Evolutionary conservation across 1,140 invertebrate species (phyloP).

Genomic region (Spodoptera litura): DNA sequence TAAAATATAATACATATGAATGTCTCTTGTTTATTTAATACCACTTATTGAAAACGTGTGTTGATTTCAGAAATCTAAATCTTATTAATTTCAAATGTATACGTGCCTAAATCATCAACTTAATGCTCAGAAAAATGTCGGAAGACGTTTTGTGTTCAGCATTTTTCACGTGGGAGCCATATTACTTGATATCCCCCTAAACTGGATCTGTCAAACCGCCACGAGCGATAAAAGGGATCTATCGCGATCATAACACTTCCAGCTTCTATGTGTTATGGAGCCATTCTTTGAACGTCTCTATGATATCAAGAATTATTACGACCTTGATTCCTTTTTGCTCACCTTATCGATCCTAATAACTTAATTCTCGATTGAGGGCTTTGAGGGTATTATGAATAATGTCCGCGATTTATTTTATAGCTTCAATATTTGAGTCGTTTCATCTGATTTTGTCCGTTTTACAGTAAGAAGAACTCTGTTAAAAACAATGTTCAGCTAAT

Average conservation of each 20-base stretch:
- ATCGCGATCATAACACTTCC: constrained; percentile 54
- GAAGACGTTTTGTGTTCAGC: constrained; percentile 29
- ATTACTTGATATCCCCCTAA: constrained; percentile 48
- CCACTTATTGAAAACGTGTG: no score
- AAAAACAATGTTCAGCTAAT: no score
- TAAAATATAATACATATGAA: no score
- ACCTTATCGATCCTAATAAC: constrained; percentile 8
- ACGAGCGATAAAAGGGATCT: constrained; percentile 60
- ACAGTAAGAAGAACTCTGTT: no score
- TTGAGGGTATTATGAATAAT: constrained; percentile 4
- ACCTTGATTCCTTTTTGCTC: constrained; percentile 4
- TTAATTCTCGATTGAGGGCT: constrained; percentile 15
- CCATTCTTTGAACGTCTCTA: constrained; percentile 49
- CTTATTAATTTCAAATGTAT: neutral
- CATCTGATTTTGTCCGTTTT: no score
- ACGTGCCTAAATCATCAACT: no score
- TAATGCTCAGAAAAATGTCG: neutral
- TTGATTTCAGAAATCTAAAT: no score
- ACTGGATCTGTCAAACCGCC: constrained; percentile 58
- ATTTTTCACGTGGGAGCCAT: constrained; percentile 19
- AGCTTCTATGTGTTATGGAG: constrained; percentile 47
- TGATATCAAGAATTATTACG: constrained; percentile 38
- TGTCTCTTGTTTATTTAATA: no score
- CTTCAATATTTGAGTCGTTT: no score
- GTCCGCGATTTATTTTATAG: neutral